Evolutionary conservation across 2,113 vertebrate species (phyloP).

Genomic region (Oncorhynchus mykiss): DNA sequence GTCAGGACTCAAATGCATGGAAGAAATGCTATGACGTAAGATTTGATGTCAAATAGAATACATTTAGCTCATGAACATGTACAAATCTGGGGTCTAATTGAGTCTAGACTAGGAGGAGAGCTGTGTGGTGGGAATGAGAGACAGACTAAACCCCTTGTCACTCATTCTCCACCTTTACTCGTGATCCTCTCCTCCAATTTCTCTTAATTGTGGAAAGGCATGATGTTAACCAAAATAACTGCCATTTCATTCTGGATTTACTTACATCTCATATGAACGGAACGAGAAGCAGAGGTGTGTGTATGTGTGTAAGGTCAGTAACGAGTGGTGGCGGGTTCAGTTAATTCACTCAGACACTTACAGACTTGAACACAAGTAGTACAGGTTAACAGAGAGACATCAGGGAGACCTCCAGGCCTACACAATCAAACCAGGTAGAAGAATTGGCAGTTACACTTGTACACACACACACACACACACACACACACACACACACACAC

Average conservation of each 20-base stretch:
- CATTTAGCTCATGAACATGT: too few species aligned
- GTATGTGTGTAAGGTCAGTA: not conserved
- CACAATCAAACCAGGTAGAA: not conserved
- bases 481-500: not conserved
- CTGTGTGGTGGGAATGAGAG: not conserved
- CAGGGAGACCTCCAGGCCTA: not conserved
- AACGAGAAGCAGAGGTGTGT: not conserved
- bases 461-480: not conserved
- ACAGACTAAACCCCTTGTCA: not conserved
- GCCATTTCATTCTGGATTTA: not conserved
- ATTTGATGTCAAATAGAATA: too few species aligned
- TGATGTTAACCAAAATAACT: not conserved
- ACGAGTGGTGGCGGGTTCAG: not conserved
- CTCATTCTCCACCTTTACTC: not conserved
- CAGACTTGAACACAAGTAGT: not conserved
- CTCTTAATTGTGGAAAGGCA: not conserved
- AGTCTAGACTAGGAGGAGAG: too few species aligned
- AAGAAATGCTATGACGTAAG: too few species aligned
- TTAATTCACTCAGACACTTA: not conserved
- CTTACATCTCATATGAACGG: not conserved
- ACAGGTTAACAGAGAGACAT: not conserved
- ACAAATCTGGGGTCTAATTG: too few species aligned
- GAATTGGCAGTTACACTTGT: not conserved
- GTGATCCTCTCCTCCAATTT: not conserved
- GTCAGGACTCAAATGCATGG: too few species aligned